Evolutionary conservation across 1,140 invertebrate species (phyloP), one percentile per base, ranked within the genome.

Genomic region (Laupala kohalensis): DNA sequence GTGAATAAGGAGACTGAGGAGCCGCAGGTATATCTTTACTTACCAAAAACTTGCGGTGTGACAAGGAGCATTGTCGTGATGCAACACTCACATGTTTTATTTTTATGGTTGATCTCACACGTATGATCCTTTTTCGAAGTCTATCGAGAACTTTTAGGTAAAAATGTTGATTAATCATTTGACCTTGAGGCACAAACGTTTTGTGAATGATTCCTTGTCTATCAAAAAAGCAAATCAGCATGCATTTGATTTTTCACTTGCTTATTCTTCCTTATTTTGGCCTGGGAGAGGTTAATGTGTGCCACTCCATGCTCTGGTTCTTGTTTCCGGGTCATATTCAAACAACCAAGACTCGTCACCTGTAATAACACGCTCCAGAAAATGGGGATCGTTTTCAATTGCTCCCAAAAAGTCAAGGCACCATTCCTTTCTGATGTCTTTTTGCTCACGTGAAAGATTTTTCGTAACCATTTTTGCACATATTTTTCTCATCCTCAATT

Each of bases 111-210:
- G 64, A 65, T 71, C 71, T 23, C 71, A 67, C 71, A 67, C 28
- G 27, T 12, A 29, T 67, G 26, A 71, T 28, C 71, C 64, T 71
- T 67, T 71, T 67, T 25, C 26, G n/a, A 9, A 67, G 71, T 71
- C 30, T 67, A 67, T 71, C 29, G 25, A 79, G 69, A 66, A 80
- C 75, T 6, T 78, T 71, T 63, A 69, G 65, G 67, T 79, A 78
- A 68, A 76, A 78, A 15, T 75, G n/a, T 69, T 77, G 72, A 72
- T 76, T 78, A 4, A 79, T 68, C 6, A 69, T 77, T 73, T 77
- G 76, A 71, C 75, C 74, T 71, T 78, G 66, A 19, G 77, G 75
- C 19, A 79, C 74, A 73, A 76, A 79, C 64, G 77, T 73, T 53
- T 76, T 71, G 71, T 67, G 64, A 30, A 71, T 23, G 28, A 71